Conservation (phyloP, 1,140 invertebrate species). For the Neodiprion fabricii region DNA sequence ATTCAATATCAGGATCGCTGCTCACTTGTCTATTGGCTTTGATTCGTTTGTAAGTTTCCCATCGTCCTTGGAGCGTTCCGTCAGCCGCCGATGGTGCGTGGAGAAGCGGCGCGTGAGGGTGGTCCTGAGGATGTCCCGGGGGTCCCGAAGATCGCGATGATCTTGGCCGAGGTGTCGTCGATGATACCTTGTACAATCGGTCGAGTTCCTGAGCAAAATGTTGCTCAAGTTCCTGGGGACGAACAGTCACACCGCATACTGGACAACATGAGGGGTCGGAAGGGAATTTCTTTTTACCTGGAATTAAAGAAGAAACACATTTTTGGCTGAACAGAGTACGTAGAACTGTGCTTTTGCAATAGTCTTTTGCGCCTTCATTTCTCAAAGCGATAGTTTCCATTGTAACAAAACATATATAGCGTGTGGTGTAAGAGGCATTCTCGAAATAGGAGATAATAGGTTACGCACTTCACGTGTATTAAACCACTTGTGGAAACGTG, state of each 20-base stretch:
- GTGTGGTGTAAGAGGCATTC: too few species aligned
- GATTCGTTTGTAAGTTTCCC: constrained; percentile 86
- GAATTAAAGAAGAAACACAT: constrained; percentile 4
- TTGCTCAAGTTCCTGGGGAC: constrained; percentile 75
- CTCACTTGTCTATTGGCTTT: constrained; percentile 80
- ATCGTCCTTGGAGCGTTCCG: constrained; percentile 74
- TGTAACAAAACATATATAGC: too few species aligned
- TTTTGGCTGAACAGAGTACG: not conserved
- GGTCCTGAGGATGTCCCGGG: constrained; percentile 59
- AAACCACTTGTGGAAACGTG: too few species aligned
- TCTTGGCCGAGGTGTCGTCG: constrained; percentile 53
- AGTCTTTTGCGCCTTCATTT: too few species aligned
- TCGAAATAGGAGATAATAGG: too few species aligned
- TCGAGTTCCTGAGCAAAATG: constrained; percentile 81
- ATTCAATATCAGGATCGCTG: constrained; percentile 24
- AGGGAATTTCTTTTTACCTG: constrained; percentile 61
- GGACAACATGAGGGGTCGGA: constrained; percentile 77
- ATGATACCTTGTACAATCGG: constrained; percentile 70
- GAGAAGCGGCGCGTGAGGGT: constrained; percentile 56
- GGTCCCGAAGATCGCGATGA: constrained; percentile 58
- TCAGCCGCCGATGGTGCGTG: constrained; percentile 63
- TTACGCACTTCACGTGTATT: too few species aligned
- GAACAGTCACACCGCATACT: constrained; percentile 78
- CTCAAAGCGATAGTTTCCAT: too few species aligned
- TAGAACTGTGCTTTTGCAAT: not conserved